Evolutionary conservation across 2,888 invertebrate genomes (phyloP).

Genomic region (Torymus aiolomorphi): DNA sequence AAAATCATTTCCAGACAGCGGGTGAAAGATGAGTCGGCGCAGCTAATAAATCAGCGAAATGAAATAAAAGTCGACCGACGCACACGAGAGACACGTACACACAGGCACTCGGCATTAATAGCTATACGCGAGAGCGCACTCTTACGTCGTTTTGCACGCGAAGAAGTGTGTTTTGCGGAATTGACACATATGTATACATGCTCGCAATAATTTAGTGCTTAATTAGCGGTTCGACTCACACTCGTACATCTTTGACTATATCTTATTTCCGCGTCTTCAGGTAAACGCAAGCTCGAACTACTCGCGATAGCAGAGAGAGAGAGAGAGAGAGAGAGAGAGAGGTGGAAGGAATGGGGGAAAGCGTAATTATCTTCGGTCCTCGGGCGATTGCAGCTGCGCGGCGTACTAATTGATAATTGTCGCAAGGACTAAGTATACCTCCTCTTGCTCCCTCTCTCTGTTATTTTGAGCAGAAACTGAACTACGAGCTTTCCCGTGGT

Average conservation of each 20-base stretch:
- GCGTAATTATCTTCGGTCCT: constrained; percentile 38
- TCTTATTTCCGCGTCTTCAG: no score
- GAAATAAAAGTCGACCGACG: constrained; percentile 18
- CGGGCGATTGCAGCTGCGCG: constrained; percentile 28
- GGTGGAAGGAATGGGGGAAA: not conserved
- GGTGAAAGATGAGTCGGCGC: constrained; percentile 24
- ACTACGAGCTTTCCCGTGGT: no score
- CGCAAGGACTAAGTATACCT: constrained; percentile 4
- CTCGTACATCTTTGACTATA: not conserved
- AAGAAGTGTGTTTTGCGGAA: not conserved
- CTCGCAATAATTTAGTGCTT: not conserved
- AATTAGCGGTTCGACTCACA: constrained; percentile 15
- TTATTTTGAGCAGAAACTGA: constrained; percentile 23
- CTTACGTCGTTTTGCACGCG: not conserved
- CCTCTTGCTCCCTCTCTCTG: constrained; percentile 4
- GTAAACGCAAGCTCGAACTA: constrained; percentile 9
- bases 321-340: no score
- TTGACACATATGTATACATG: not conserved
- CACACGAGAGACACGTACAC: not conserved
- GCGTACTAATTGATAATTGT: constrained; percentile 53
- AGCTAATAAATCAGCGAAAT: constrained; percentile 22
- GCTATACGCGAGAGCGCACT: not conserved
- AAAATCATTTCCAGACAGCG: constrained; percentile 21
- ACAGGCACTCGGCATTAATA: not conserved
- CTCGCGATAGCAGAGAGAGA: not conserved